Evolutionary conservation across 2,797 vertebrate genomes (phyloP).

Genomic region (Phrynocephalus forsythii): DNA sequence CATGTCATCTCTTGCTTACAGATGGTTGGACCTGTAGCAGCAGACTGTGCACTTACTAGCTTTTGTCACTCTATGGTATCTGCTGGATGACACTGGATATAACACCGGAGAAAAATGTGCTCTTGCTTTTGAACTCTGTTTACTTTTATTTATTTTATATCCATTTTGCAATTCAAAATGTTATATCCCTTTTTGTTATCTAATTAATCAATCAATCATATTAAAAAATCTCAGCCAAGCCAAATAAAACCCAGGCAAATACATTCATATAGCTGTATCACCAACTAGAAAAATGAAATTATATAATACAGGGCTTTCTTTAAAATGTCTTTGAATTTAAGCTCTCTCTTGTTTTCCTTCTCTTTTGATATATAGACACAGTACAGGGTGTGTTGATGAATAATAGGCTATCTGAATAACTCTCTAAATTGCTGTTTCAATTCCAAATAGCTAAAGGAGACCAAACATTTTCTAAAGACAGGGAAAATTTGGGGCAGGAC

Average conservation of each 20-base stretch:
- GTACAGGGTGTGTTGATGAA: conserved; percentile 21
- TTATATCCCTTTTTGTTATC: conserved; percentile 21
- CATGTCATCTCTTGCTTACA: conserved; percentile 47
- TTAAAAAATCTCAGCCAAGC: conserved; percentile 36
- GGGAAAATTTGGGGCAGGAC: background rate
- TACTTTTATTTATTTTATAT: conserved; percentile 25
- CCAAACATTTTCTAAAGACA: background rate
- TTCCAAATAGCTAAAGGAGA: accelerated
- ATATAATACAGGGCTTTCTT: background rate
- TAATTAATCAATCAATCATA: no score
- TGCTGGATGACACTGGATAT: conserved; percentile 53
- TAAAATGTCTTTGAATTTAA: conserved; percentile 4
- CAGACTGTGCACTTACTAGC: conserved; percentile 51
- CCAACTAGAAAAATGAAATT: background rate
- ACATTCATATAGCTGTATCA: background rate
- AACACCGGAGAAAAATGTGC: conserved; percentile 11
- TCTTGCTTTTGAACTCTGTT: conserved; percentile 28
- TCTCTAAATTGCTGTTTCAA: conserved; percentile 1
- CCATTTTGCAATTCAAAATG: conserved; percentile 28
- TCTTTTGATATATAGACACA: accelerated
- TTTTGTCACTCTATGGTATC: conserved; percentile 56
- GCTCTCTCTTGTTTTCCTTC: accelerated
- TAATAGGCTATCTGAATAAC: background rate
- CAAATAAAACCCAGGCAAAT: conserved; percentile 37
- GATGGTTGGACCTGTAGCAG: conserved; percentile 28